phyloP scores from a whole-genome alignment of 1,140 invertebrate species.

The Hycleus cichorii region DNA sequence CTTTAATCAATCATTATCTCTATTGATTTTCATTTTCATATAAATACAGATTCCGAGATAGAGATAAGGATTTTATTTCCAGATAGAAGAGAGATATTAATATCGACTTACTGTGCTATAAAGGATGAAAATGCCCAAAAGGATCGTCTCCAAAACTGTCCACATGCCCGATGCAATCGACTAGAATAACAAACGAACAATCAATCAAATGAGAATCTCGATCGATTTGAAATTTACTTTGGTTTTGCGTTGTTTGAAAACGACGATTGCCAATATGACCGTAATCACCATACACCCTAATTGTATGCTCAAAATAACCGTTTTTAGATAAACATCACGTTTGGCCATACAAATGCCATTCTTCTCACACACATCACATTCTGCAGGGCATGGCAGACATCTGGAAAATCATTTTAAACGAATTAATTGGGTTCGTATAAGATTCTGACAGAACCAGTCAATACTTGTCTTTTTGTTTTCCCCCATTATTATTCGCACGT shows the following conservation, averaged over 20 bases:
- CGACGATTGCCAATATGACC: slow-evolving; percentile 59
- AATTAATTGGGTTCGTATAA: not conserved
- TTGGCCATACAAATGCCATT: slow-evolving; percentile 48
- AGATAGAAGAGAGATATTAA: not conserved
- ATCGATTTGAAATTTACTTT: slow-evolving; percentile 48
- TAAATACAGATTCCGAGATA: no score
- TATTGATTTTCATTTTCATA: not conserved
- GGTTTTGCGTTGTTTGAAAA: slow-evolving; percentile 67
- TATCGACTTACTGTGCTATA: slow-evolving; percentile 70
- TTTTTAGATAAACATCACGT: slow-evolving; percentile 54
- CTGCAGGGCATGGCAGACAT: slow-evolving; percentile 50
- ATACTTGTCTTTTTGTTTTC: no score
- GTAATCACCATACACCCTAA: slow-evolving; percentile 65
- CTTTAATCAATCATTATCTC: not conserved
- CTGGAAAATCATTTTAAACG: slow-evolving; percentile 36
- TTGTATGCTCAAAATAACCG: slow-evolving; percentile 60
- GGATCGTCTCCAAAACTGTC: slow-evolving; percentile 80
- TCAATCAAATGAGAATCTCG: not conserved
- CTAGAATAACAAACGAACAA: slow-evolving; percentile 43
- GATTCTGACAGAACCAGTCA: no score
- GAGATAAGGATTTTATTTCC: no score
- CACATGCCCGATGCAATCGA: slow-evolving; percentile 79
- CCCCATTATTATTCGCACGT: no score
- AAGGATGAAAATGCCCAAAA: slow-evolving; percentile 75
- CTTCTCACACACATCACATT: slow-evolving; percentile 48